Evolutionary conservation across 2,888 invertebrate species (phyloP), one percentile per base, ranked within the genome.

Genomic region (Sesamia inferens): DNA sequence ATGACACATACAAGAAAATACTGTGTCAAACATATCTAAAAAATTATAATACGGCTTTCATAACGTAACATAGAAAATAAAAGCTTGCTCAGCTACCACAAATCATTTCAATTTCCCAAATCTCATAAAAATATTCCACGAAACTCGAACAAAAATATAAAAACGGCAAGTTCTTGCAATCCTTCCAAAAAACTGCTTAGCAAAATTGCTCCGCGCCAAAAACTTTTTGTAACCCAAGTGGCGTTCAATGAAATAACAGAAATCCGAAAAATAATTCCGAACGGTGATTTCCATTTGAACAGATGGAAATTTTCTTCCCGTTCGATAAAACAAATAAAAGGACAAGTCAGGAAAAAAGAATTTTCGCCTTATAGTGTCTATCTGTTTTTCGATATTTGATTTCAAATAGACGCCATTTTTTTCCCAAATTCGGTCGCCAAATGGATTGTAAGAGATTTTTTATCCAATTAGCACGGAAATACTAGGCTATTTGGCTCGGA

Each of bases 301-400:
- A 72, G 79, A 85, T 78, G 71, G 79, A 81, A 84, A 82, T 74
- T 78, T 73, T 74, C 81, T 66, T 81, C 63, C 66, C 68, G 63
- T 71, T 77, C 67, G 76, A 79, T 85, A 84, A 84, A 86, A 85
- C 85, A 86, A 85, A 85, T 86, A 85, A 75, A 79, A n/a, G 75
- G 76, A 82, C 82, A 86, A 84, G 76, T 80, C 58, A 62, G 73
- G 67, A 79, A 79, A 79, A 86, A 79, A 71, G 81, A 74, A 81
- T 82, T 84, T 79, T 76, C 73, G 80, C 19, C 51, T 44, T 78
- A 86, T 85, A 84, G 77, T 86, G 82, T 73, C 67, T 67, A 55
- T 59, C 76, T 71, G 76, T 84, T 84, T 73, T 77, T 62, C 61
- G 70, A 59, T 74, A 66, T 82, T 79, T 68, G 79, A 80, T 84